Base-by-base conservation (phyloP, 1,140 invertebrate species). In the Drosophila sproati region DNA sequence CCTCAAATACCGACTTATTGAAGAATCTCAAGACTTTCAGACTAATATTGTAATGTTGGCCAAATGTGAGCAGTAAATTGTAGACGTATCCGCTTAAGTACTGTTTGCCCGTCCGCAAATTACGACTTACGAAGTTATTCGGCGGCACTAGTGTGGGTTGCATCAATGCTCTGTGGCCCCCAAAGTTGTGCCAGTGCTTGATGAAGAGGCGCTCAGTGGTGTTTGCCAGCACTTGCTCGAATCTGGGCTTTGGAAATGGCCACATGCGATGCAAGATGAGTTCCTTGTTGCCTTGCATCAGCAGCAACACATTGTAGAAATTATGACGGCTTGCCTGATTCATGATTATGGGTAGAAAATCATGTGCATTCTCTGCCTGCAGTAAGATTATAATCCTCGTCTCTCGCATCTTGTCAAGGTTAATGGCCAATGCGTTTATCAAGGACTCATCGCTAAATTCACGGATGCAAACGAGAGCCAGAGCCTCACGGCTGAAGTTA, bases 321-420 rank as follows among this genome's bases (percentile, higher is more conserved):
- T 51, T 45, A 31, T 68, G n/a, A 5, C 50, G 5, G 2, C n/a
- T 43, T 1, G 73, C 54, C 20, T 71, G n/a, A 1, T 8, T 8
- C 2, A 5, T 10, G 0, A 82, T 29, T 10, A 35, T 0, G 1
- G 20, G 3, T 0, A 80, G 48, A 3, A 52, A 31, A 10, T 45
- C 2, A 5, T 8, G 1, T 0, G 28, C 29, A 2, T 10, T 1
- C 1, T 39, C 20, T 4, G 3, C 2, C n/a, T 43, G 5, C n/a
- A 87, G 5, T 51, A 54, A 82, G 0, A 87, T 10, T 2, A 83
- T 28, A 20, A 88, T 74, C 7, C 82, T 50, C 0, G 34, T 51
- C n/a, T 72, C 59, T 3, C 77, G 56, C 47, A 87, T 73, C 2
- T 75, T 47, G 45, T 82, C 62, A 0, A 80, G 52, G 2, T 50